Conservation (phyloP, 2,113 vertebrate genomes). For the Hippocampus guttulatus region DNA sequence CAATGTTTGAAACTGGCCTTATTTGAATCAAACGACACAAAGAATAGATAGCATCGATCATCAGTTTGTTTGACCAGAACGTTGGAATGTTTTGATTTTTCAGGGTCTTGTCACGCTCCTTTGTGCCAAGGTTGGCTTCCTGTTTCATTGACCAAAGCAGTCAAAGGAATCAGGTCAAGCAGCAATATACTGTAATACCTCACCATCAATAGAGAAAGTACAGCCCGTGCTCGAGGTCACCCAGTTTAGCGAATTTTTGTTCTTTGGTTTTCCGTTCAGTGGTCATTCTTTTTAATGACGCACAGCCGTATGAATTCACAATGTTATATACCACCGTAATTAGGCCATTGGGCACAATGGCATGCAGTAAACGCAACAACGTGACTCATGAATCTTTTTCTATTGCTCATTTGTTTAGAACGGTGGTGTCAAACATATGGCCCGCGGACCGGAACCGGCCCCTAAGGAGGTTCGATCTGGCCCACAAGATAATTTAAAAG, state of each 20-base stretch:
- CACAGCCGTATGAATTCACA: constrained; percentile 65
- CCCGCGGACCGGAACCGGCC: too few species aligned
- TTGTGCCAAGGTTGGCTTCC: constrained; percentile 51
- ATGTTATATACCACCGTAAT: constrained; percentile 61
- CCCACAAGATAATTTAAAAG: too few species aligned
- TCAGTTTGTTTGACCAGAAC: constrained; percentile 46
- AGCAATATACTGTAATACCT: constrained; percentile 16
- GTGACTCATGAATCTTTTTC: background rate
- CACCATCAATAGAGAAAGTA: constrained; percentile 32
- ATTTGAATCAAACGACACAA: constrained; percentile 23
- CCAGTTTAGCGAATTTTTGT: constrained; percentile 8
- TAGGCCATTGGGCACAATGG: constrained; percentile 57
- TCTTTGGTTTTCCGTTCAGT: constrained; percentile 11
- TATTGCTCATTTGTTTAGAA: background rate
- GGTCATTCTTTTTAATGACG: constrained; percentile 51
- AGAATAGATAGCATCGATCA: constrained; percentile 23
- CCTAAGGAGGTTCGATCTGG: too few species aligned
- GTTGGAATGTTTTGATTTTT: constrained; percentile 52
- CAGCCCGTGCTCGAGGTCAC: background rate
- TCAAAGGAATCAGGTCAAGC: constrained; percentile 20
- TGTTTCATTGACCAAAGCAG: constrained; percentile 33
- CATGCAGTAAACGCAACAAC: background rate
- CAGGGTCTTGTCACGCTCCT: constrained; percentile 36
- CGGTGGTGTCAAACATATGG: too few species aligned
- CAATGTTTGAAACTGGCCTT: constrained; percentile 36